phyloP scores from a whole-genome alignment of 92 coral and sea anemone species.

The Umimayanthus kanabou region DNA sequence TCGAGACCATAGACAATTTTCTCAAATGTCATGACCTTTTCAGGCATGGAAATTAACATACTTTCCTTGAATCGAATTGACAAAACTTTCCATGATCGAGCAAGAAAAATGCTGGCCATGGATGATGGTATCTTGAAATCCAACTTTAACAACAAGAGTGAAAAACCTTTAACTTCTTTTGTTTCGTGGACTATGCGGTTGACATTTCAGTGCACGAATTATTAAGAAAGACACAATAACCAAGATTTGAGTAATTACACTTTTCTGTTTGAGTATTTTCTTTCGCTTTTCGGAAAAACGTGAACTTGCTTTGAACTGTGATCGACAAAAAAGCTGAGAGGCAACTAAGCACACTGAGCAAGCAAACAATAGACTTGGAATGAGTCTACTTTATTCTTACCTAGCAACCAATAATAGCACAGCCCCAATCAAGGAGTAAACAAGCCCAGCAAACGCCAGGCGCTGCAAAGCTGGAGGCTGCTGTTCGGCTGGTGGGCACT shows the following conservation, averaged over 20 bases:
- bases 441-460: neutral
- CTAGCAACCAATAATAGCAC: constrained; percentile 12
- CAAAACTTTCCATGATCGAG: no score
- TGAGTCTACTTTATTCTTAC: neutral
- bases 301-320: neutral
- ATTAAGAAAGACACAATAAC: neutral
- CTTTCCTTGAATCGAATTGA: no score
- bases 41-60: no score
- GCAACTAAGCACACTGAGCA: neutral
- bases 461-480: constrained; percentile 7
- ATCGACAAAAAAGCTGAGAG: neutral
- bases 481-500: constrained; percentile 27
- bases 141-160: no score
- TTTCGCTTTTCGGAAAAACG: neutral
- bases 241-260: no score
- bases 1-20: no score
- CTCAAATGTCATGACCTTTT: no score
- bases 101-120: no score
- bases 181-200: no score
- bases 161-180: no score
- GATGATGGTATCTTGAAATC: no score
- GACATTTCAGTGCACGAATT: neutral
- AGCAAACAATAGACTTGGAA: neutral
- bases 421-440: constrained; percentile 7
- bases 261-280: no score